These are phyloP conservation scores for Phyllotis vaccarum DNA, from an alignment of 2,797 vertebrate genomes.

Conservation along the genomic window DNA sequence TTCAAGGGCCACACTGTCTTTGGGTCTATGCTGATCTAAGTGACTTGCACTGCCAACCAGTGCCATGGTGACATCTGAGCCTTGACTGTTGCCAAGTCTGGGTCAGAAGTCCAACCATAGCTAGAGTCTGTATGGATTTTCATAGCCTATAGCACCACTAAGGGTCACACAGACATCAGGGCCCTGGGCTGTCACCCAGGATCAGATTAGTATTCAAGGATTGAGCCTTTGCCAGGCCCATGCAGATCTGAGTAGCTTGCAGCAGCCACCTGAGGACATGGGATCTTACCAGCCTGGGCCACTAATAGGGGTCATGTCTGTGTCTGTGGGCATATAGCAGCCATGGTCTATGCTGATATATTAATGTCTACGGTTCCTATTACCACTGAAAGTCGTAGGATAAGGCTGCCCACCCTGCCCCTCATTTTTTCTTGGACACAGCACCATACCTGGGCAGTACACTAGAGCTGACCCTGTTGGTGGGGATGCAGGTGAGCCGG, in stretches of 20 bases:
- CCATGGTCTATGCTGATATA: not conserved
- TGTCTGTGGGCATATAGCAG: not conserved
- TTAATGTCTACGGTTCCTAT: not conserved
- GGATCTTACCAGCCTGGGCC: not conserved
- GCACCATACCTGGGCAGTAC: too few species aligned
- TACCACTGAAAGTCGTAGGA: not conserved
- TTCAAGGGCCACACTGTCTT: not conserved
- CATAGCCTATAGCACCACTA: not conserved
- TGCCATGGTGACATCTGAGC: not conserved
- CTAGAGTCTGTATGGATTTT: fast-evolving
- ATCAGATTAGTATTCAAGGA: not conserved
- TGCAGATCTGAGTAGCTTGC: not conserved
- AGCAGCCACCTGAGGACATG: not conserved
- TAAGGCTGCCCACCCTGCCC: not conserved
- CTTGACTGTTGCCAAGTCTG: not conserved
- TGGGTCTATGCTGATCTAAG: not conserved
- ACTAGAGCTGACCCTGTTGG: not conserved
- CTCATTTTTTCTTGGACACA: not conserved
- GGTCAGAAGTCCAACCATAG: not conserved
- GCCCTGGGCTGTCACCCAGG: not conserved
- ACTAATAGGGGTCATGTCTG: not conserved
- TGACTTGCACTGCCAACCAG: not conserved
- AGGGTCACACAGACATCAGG: not conserved
- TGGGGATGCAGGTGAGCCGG: not conserved
- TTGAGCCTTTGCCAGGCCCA: not conserved